Evolutionary conservation across 2,797 vertebrate species (phyloP), one percentile per base, ranked within the genome.

Genomic region (Microctenopoma lineatum): DNA sequence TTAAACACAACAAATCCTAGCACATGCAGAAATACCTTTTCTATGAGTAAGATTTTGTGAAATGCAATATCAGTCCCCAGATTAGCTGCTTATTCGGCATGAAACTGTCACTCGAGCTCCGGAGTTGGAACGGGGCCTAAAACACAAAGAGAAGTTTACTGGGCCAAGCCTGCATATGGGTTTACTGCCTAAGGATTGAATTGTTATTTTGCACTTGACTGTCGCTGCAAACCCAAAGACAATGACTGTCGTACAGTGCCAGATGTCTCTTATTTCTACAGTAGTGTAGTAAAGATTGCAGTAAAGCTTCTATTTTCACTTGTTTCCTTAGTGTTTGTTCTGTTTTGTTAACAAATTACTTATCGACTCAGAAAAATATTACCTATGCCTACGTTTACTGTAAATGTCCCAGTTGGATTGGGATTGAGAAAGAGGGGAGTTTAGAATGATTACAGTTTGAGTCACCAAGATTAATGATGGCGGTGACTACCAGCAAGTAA

Each of bases 191-290:
- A 64, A 66, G 7, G 70, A 52, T 11, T 48, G 21, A 21, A 63
- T 69, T 60, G 38, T 58, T 62, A 5, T 73, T 61, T 53, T 64
- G 45, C 25, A 46, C 39, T 66, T 62, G 13, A 50, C 18, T 62
- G 13, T 65, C 48, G n/a, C 9, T 55, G 16, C 14, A 46, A 50
- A 68, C 44, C 21, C 50, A 18, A 27, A 7, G 61, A 41, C 32
- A 67, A 46, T 66, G 54, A 55, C 13, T 41, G n/a, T 70, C 9
- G 64, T 68, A 34, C 39, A 57, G 48, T 42, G 44, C 45, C 41
- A 4, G 2, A 64, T 80, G 57, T 81, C 75, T 76, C 72, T 75
- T 76, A 77, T 86, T 77, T 79, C 26, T 67, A 13, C 68, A 53
- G 52, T 74, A 55, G 84, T 70, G 39, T 32, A 38, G 52, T 56